These are phyloP conservation scores for Lepas anatifera DNA, from an alignment of 2,888 invertebrate genomes.

Conservation along the genomic window DNA sequence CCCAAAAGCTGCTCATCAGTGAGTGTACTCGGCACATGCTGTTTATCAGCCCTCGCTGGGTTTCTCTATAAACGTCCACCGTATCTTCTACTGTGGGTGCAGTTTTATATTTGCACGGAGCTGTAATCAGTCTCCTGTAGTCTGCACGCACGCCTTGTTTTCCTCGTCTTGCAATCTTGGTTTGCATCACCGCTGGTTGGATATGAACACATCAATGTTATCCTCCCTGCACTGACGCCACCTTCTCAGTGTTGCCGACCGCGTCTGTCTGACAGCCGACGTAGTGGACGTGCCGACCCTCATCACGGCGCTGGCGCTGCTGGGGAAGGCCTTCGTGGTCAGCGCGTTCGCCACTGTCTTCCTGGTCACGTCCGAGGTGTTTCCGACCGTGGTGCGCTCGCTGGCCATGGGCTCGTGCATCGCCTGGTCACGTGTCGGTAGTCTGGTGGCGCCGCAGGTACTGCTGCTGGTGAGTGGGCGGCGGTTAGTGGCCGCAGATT, in stretches of 20 bases:
- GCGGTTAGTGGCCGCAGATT: constrained; percentile 12
- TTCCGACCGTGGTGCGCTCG: constrained; percentile 29
- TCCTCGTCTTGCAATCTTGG: too few relatives aligned
- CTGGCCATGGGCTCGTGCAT: constrained; percentile 37
- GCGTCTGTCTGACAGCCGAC: constrained; percentile 17
- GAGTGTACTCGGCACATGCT: too few relatives aligned
- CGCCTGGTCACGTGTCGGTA: constrained; percentile 39
- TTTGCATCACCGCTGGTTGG: too few relatives aligned
- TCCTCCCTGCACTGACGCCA: too few relatives aligned
- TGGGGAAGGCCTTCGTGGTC: constrained; percentile 38
- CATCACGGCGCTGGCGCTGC: constrained; percentile 29
- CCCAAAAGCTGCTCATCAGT: constrained; percentile 18
- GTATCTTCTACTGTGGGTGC: too few relatives aligned
- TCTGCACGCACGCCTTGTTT: too few relatives aligned
- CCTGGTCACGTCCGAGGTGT: constrained; percentile 33
- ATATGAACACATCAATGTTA: too few relatives aligned
- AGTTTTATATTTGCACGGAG: too few relatives aligned
- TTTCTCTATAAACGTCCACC: too few relatives aligned
- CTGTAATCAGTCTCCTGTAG: too few relatives aligned
- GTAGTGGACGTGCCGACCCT: constrained; percentile 26
- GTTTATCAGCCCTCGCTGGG: too few relatives aligned
- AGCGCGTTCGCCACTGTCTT: constrained; percentile 38
- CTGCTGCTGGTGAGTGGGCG: constrained; percentile 28
- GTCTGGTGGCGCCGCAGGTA: constrained; percentile 37
- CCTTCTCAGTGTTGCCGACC: not conserved